Conservation (phyloP, 2,888 invertebrate species). For the Trypoxylon attenuatum region DNA sequence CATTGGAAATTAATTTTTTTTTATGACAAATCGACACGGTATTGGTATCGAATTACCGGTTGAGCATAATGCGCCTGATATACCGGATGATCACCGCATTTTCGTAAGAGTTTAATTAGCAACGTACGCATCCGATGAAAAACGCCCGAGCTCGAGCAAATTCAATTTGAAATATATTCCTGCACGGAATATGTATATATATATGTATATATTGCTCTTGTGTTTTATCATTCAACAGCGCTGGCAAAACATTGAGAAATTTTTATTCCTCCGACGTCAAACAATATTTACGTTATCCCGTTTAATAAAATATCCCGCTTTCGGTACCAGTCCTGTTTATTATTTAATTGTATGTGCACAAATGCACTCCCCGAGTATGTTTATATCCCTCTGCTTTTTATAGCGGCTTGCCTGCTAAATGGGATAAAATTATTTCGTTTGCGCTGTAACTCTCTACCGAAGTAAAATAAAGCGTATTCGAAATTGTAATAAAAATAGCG, state of each 20-base stretch:
- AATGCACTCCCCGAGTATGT: constrained; percentile 21
- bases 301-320: constrained; percentile 13
- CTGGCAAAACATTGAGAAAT: constrained; percentile 17
- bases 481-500: background rate
- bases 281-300: constrained; percentile 1
- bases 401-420: too few relatives aligned
- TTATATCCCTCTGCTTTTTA: constrained; percentile 6
- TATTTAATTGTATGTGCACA: constrained; percentile 26
- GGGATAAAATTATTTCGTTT: background rate
- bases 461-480: background rate
- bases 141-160: constrained; percentile 14
- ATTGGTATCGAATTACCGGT: background rate
- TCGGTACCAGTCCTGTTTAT: constrained; percentile 26
- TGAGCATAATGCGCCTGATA: background rate
- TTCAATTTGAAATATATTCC: constrained; percentile 22
- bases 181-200: constrained; percentile 1
- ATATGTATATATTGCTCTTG: constrained; percentile 9
- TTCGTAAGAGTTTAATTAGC: background rate
- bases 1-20: constrained; percentile 32
- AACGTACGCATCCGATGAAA: background rate
- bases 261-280: constrained; percentile 19
- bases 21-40: too few relatives aligned
- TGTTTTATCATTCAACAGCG: constrained; percentile 15
- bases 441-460: background rate
- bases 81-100: background rate